Evolutionary conservation across 1,140 invertebrate species (phyloP), one percentile per base, ranked within the genome.

Genomic region (Philopotamus ludificatus): DNA sequence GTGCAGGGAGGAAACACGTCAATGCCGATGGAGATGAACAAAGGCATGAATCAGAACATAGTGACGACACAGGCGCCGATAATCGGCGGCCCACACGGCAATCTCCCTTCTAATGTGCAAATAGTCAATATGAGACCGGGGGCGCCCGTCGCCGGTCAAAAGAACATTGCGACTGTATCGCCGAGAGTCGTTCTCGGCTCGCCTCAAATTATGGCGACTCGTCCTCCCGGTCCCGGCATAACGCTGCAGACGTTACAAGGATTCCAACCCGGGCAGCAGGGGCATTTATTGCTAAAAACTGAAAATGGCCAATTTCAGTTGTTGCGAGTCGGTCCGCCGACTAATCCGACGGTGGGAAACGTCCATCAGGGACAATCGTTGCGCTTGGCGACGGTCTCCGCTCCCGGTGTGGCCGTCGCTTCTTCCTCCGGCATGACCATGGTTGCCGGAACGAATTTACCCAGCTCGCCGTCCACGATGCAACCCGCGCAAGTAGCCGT

Each of bases 271-370:
- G 92, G 88, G 76, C 89, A 88, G 79, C 92, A 87, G 76, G 89
- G 90, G 73, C 90, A 92, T 80, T 83, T 96, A 73, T 83, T 96
- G 70, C 81, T 97, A 73, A 95, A 96, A 83, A 96, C 94, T 74
- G 94, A 97, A 82, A 95, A 92, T 85, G 95, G 94, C 69, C 92
- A 95, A 75, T 93, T 90, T 80, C 93, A 97, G 79, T 82, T 97
- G 72, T 81, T 97, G 68, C 87, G 92, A 76, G 91, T 95, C 69
- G 90, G 91, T 64, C 88, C 90, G 59, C 84, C 87, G n/a, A 84
- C 86, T 9, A 77, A 81, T 54, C 79, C 84, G 60, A 76, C 78
- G 71, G 83, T 84, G 66, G 79, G 84, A 47, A 82, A 87, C 68
- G 81, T 82, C 39, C 85, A 83, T 71, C 77, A 74, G 82, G 79